Evolutionary conservation across 2,113 vertebrate species (phyloP).

Genomic region (Orthonyx spaldingii): DNA sequence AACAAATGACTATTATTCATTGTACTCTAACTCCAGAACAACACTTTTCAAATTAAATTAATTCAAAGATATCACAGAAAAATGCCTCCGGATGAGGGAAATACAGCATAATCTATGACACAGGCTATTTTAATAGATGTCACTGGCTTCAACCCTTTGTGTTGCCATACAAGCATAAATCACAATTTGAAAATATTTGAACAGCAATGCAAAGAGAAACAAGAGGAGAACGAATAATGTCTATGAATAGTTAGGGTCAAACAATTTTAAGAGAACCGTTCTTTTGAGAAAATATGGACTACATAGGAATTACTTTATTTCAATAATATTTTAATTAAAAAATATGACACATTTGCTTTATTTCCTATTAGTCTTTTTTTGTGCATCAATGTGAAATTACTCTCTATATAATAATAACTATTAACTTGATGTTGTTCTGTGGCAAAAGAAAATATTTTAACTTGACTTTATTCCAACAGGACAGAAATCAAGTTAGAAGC

Average conservation of each 20-base stretch:
- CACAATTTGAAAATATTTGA: background rate
- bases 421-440: background rate
- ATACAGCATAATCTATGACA: background rate
- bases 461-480: background rate
- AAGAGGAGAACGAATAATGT: background rate
- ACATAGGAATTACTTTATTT: background rate
- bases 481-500: background rate
- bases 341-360: background rate
- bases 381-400: background rate
- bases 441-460: background rate
- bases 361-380: background rate
- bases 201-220: background rate
- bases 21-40: background rate
- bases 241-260: background rate
- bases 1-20: background rate
- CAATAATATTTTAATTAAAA: background rate
- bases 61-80: background rate
- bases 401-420: background rate
- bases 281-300: background rate
- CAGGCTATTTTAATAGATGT: constrained; percentile 5
- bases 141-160: background rate
- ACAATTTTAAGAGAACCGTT: background rate
- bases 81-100: constrained; percentile 7
- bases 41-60: constrained; percentile 28
- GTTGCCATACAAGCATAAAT: background rate